Evolutionary conservation across 2,888 invertebrate genomes (phyloP).

Genomic region (Gerosis bhagava): DNA sequence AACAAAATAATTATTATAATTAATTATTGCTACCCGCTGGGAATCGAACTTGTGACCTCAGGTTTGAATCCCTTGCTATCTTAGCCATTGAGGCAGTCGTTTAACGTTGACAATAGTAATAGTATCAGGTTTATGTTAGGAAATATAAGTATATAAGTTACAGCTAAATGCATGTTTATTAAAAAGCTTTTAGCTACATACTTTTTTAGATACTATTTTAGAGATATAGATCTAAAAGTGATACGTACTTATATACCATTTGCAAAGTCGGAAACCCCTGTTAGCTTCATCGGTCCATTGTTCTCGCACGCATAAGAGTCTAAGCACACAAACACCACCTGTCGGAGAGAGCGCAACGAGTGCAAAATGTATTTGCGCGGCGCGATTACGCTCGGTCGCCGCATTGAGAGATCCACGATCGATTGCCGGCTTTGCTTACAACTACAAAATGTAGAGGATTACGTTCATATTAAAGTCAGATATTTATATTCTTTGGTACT

Average conservation of each 20-base stretch:
- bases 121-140: too few relatives aligned
- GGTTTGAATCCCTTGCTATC: too few relatives aligned
- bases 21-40: too few relatives aligned
- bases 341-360: constrained; percentile 69
- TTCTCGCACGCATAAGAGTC: constrained; percentile 55
- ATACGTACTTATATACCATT: background rate
- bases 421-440: constrained; percentile 16
- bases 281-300: constrained; percentile 51
- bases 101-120: too few relatives aligned
- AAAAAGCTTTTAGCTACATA: too few relatives aligned
- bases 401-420: constrained; percentile 39
- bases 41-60: too few relatives aligned
- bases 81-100: too few relatives aligned
- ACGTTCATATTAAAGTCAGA: background rate
- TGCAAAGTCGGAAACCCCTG: constrained; percentile 12
- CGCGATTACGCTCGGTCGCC: constrained; percentile 62
- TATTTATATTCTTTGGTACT: too few relatives aligned
- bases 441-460: background rate
- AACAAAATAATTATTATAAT: too few relatives aligned
- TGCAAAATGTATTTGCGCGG: constrained; percentile 75
- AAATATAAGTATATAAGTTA: too few relatives aligned
- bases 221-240: background rate
- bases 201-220: too few relatives aligned
- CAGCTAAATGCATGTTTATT: too few relatives aligned
- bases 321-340: constrained; percentile 65